phyloP scores from a whole-genome alignment of 1,140 invertebrate species.

The Drosophila kanapiae region DNA sequence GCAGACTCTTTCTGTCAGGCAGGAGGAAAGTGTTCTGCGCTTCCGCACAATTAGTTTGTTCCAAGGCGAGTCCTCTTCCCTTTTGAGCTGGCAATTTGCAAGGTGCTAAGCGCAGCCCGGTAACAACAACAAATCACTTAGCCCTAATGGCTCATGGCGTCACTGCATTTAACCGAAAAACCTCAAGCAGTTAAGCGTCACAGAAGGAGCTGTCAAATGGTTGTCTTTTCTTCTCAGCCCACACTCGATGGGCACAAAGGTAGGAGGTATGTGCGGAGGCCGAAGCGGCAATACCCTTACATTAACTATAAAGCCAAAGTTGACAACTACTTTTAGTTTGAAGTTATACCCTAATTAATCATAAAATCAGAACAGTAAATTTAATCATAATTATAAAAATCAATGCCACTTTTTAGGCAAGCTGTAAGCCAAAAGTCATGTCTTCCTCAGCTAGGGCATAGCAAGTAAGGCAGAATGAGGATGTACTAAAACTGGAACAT shows the following conservation, averaged over 20 bases:
- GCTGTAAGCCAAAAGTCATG: too few relatives aligned
- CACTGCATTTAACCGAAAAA: conserved; percentile 79
- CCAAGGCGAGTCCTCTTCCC: background rate
- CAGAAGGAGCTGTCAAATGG: conserved; percentile 71
- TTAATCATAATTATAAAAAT: too few relatives aligned
- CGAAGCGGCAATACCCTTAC: conserved; percentile 1
- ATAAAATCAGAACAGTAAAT: too few relatives aligned
- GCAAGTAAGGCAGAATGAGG: background rate
- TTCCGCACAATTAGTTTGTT: conserved; percentile 80
- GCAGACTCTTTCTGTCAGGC: conserved; percentile 36
- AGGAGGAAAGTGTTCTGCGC: conserved; percentile 49
- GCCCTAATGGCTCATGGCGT: conserved; percentile 77
- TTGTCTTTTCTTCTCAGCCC: conserved; percentile 65
- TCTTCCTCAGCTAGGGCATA: background rate
- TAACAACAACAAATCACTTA: conserved; percentile 82
- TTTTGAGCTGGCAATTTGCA: conserved; percentile 66
- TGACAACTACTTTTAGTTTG: too few relatives aligned
- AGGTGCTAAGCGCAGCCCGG: conserved; percentile 57
- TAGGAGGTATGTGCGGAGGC: background rate
- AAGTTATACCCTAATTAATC: too few relatives aligned
- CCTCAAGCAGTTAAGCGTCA: conserved; percentile 76
- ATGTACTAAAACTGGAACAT: conserved; percentile 61
- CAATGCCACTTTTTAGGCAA: too few relatives aligned
- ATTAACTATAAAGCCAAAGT: too few relatives aligned
- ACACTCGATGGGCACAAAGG: background rate